Base-by-base conservation (phyloP, 1,140 invertebrate genomes). In the Drosophila sproati region DNA sequence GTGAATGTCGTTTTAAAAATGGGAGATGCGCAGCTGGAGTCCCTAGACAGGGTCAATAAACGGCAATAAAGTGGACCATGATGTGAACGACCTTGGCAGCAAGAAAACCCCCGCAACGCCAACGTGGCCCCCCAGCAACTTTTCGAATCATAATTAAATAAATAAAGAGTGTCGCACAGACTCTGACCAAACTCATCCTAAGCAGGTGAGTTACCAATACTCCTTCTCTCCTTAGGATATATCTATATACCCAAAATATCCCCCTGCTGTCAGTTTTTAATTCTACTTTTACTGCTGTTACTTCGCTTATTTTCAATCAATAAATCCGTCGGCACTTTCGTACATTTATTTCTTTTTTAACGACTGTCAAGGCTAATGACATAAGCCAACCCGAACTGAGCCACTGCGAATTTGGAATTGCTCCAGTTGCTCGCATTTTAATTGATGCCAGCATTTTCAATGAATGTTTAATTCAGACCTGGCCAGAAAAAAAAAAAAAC, bases 71-170 rank as follows among this genome's bases (percentile, higher is more conserved):
- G 31, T 31, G 73, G 60, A 59, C 35, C 72, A 72, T 68, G 64
- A 68, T 82, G 68, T 64, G 82, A 88, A 86, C 72, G 73, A 82
- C 83, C 82, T 83, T 85, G 64, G 5, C 10, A 5, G 10, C 39
- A 50, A 39, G 64, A 39, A 60, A 1, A 7, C 2, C 32, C 3
- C 31, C 47, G n/a, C 39, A 7, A 34, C 56, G 43, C 10, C 41
- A 51, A 29, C 59, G 37, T 34, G 48, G 55, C 72, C 78, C 32
- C 43, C 61, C 32, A 59, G 61, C 55, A 66, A 69, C 68, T 87
- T 71, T 88, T 88, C 80, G 73, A 77, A 89, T 87, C 83, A 87
- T 83, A 83, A 88, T 88, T 87, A 88, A 87, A 87, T 88, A 88
- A 87, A 88, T 80, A 77, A 88, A 88, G 76, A 73, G 72, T 41